Evolutionary conservation across 2,888 invertebrate species (phyloP).

Genomic region (Ecliptopera silaceata): DNA sequence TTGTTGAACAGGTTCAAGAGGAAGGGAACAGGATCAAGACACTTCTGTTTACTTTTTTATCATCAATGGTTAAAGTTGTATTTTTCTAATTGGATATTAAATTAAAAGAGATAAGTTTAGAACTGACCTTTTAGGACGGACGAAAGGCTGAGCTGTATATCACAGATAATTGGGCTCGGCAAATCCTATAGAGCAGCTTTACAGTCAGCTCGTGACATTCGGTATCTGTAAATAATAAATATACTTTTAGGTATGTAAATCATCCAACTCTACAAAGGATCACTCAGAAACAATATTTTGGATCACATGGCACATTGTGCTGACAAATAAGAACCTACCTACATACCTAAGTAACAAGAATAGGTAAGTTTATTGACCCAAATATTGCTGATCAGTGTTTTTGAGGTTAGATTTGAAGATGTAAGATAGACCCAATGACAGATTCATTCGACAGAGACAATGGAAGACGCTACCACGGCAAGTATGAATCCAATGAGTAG

Average conservation of each 20-base stretch:
- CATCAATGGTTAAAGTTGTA: not conserved
- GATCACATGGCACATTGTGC: not conserved
- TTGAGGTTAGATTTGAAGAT: conserved; percentile 67
- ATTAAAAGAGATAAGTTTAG: not conserved
- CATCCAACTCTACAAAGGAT: not conserved
- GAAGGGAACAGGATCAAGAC: too few species aligned
- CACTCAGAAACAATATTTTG: not conserved
- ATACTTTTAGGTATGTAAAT: not conserved
- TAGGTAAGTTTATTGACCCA: not conserved
- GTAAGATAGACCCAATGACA: too few species aligned
- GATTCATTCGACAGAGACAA: conserved; percentile 30
- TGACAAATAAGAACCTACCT: not conserved
- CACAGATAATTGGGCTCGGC: conserved; percentile 84
- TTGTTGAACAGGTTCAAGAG: too few species aligned
- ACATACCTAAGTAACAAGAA: too few species aligned
- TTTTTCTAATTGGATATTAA: conserved; percentile 14
- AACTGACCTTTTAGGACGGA: conserved; percentile 81
- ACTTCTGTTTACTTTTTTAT: too few species aligned
- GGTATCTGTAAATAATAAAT: conserved; percentile 56
- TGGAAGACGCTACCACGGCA: conserved; percentile 4
- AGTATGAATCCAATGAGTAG: not conserved
- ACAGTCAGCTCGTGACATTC: conserved; percentile 78
- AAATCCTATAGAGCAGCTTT: conserved; percentile 79
- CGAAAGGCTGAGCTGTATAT: conserved; percentile 84
- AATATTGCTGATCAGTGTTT: conserved; percentile 33